Base-by-base conservation (phyloP, 2,797 vertebrate genomes). In the Pangasius larnaudii region DNA sequence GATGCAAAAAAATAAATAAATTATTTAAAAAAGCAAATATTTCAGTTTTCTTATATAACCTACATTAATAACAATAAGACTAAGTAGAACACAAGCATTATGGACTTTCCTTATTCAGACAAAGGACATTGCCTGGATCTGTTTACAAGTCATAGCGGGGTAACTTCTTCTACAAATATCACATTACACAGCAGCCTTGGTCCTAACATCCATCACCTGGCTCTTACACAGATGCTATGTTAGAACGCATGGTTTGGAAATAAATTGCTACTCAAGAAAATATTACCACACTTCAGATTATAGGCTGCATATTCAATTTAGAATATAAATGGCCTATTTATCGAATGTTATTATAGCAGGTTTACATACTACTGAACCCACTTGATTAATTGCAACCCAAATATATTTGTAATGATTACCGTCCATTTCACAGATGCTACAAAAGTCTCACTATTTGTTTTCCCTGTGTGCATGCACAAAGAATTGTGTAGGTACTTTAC, bases 401-500 rank as follows among this genome's bases (percentile, higher is more conserved):
- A 87, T 87, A 77, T 91, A 92, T 95, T 93, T 94, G 89, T 94
- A 93, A 94, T 92, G 89, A 92, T 94, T 89, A 91, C 90, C 87
- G 56, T 80, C 74, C 71, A 59, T 91, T 88, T 91, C 82, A 83
- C 85, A 91, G 88, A 87, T 33, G 74, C 88, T 88, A 86, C 65
- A 80, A 91, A 91, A 80, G 4, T 13, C 65, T 58, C 4, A 30
- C 18, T 46, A 11, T 46, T 19, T 14, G 18, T 75, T 87, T 56
- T 49, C 9, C 10, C 51, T 30, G 14, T 46, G 80, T 72, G 39
- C 24, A 77, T 5, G 36, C 36, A 86, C 36, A 46, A 65, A 14
- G 0, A 51, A 53, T n/a, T 78, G 22, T 86, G 19, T 14, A 61
- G 30, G 59, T 71, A 59, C 33, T 18, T 69, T 81, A 33, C 30